These are phyloP conservation scores for Vulpes ferrilata DNA, from an alignment of 2,113 vertebrate genomes.

Conservation along the genomic window DNA sequence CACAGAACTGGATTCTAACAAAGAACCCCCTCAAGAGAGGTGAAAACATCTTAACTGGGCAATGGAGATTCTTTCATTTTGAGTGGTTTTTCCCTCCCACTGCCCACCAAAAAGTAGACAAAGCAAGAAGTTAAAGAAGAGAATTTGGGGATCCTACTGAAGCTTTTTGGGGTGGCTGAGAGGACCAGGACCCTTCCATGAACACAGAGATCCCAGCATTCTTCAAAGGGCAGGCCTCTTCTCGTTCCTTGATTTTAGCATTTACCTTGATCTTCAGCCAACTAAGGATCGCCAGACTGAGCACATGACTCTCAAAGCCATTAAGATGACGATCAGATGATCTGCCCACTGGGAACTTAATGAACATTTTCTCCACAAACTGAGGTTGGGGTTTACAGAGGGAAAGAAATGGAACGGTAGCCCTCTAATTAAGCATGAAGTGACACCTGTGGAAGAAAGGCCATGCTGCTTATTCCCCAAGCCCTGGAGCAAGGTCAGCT, in stretches of 20 bases:
- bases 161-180: not conserved
- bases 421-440: conserved; percentile 60
- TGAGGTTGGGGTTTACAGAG: not conserved
- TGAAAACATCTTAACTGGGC: not conserved
- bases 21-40: not conserved
- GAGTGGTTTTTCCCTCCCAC: not conserved
- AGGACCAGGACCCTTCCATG: not conserved
- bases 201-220: accelerated
- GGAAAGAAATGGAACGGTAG: not conserved
- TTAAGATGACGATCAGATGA: not conserved
- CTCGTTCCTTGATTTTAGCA: not conserved
- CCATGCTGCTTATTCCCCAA: not conserved
- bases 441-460: conserved; percentile 47
- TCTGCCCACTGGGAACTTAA: not conserved
- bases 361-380: conserved; percentile 20
- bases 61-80: not conserved
- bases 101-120: not conserved
- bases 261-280: not conserved
- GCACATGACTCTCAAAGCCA: not conserved
- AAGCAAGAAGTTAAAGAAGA: not conserved
- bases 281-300: not conserved
- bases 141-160: not conserved
- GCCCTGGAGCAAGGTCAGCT: conserved; percentile 69
- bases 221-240: not conserved
- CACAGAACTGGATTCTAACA: not conserved